Evolutionary conservation across 1,140 invertebrate species (phyloP).

Genomic region (Berghia stephanieae): DNA sequence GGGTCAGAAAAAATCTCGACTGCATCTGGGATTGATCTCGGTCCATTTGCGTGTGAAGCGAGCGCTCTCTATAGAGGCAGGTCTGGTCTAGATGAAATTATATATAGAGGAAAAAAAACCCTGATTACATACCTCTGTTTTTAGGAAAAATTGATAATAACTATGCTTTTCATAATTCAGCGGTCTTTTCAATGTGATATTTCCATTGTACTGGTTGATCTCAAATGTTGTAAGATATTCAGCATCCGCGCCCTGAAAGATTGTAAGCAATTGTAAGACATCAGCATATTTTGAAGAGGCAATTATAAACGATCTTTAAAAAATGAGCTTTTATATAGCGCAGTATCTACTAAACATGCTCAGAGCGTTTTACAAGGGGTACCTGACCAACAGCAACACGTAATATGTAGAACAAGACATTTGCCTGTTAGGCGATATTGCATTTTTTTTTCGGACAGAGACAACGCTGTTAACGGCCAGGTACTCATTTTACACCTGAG

Average conservation of each 20-base stretch:
- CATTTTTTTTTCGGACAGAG: no score
- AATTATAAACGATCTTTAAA: not conserved
- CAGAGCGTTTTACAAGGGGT: no score
- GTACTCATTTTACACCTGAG: no score
- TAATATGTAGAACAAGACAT: no score
- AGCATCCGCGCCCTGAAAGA: slow-evolving; percentile 44
- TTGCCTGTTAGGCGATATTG: no score
- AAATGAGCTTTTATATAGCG: no score
- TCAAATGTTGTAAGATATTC: slow-evolving; percentile 49
- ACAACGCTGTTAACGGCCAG: no score
- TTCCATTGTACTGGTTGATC: slow-evolving; percentile 45
- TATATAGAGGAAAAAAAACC: not conserved
- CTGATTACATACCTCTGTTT: slow-evolving; percentile 44
- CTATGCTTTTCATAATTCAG: slow-evolving; percentile 56
- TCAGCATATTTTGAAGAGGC: not conserved
- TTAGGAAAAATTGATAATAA: slow-evolving; percentile 54
- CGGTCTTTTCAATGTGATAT: slow-evolving; percentile 40
- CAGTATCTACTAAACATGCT: no score
- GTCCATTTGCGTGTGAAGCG: not conserved
- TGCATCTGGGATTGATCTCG: no score
- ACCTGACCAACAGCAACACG: no score
- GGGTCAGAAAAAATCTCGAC: no score
- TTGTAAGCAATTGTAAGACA: no score
- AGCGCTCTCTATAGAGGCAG: not conserved
- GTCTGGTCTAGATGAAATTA: not conserved